Base-by-base conservation (phyloP, 2,113 vertebrate genomes). In the Oncorhynchus keta region DNA sequence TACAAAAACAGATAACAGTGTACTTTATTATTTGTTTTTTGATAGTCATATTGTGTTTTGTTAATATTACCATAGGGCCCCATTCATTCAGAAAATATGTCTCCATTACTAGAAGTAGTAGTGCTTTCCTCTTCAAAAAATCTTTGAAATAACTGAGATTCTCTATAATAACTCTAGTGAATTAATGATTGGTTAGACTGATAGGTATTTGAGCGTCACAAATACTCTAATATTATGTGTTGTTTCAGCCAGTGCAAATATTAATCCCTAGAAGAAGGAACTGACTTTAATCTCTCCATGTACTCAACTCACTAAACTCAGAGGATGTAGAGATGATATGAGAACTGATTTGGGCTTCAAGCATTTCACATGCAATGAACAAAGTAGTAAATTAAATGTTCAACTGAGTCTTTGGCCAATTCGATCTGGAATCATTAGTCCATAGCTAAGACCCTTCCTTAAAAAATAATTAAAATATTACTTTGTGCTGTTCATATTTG, bases 81-180 rank as follows among this genome's bases (percentile, higher is more conserved):
- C 49, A 39, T 51, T 51, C 28, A 62, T n/a, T 22, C 57, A 61
- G 1, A 62, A 24, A n/a, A 28, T 39, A 35, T 39, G 35, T 39
- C 6, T 39, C 7, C 30, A 65, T 8, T 8, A 13, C 35, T 16
- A 7, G 12, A 11, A 49, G 73, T 16, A 22, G 35, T 39, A 14
- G 20, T 8, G 24, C 11, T 49, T 3, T 9, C 32, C 24, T 16
- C 39, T 66, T 39, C 26, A 16, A 39, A 28, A 39, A 39, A 8
- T 39, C 7, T 39, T 39, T 39, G 35, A 39, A 39, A 8, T 39
- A 39, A 39, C 7, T 45, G 48, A 66, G 57, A 66, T 64, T 74
- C 49, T 39, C 35, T 66, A n/a, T 16, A 22, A 66, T 62, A 61
- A 62, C 22, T 45, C 49, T 9, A 66, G 61, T 66, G 73, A 74